These are phyloP conservation scores for Eubasilissa regina DNA, from an alignment of 1,140 invertebrate genomes.

Conservation along the genomic window DNA sequence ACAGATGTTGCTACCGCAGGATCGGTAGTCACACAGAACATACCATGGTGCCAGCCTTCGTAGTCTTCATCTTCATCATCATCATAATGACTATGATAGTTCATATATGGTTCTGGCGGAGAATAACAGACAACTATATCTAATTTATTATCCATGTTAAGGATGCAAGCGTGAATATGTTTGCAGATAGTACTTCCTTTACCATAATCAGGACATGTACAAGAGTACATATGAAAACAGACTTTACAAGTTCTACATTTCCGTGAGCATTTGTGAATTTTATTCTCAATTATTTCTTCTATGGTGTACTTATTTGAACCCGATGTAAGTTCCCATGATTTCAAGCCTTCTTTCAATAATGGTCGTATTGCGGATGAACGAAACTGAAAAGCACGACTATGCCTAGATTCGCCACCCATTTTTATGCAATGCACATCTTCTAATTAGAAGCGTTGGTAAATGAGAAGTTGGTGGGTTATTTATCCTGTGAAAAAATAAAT, in stretches of 20 bases:
- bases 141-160: not conserved
- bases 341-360: not conserved
- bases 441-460: too few species aligned
- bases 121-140: not conserved
- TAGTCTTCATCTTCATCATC: too few species aligned
- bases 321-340: not conserved
- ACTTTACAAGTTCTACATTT: not conserved
- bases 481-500: too few species aligned
- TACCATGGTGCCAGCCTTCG: too few species aligned
- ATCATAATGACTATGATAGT: too few species aligned
- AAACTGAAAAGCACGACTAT: slow-evolving; percentile 3
- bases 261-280: not conserved
- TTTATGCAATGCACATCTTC: too few species aligned
- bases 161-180: slow-evolving; percentile 7
- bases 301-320: not conserved
- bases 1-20: not conserved
- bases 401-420: not conserved
- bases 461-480: too few species aligned
- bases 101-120: too few species aligned
- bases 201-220: not conserved
- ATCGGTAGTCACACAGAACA: too few species aligned
- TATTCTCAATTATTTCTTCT: not conserved
- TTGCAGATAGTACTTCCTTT: not conserved
- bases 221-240: slow-evolving; percentile 7
- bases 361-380: not conserved